Conservation (phyloP, 2,797 vertebrate genomes). For the Poeciliopsis presidionis region DNA sequence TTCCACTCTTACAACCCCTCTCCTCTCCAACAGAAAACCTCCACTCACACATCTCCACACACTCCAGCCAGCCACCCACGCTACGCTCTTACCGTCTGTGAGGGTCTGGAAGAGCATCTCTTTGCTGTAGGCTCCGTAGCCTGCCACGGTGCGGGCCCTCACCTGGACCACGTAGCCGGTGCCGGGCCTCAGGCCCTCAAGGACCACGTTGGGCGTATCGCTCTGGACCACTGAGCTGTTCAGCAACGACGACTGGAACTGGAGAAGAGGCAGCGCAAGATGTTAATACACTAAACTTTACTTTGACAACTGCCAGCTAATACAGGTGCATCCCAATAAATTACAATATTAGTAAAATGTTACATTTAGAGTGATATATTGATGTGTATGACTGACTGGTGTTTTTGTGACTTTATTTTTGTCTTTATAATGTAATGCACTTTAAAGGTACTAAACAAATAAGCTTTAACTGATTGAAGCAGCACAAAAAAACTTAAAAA, state of each 20-base stretch:
- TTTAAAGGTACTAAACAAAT: no score
- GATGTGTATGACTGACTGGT: no score
- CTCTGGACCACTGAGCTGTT: constrained; percentile 91
- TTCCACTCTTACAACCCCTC: constrained; percentile 26
- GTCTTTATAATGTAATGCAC: no score
- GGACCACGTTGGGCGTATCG: constrained; percentile 85
- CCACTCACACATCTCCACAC: constrained; percentile 35
- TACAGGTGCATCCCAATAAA: background rate
- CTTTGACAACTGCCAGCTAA: no score
- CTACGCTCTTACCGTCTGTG: constrained; percentile 87
- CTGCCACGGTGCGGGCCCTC: constrained; percentile 89
- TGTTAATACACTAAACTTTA: constrained; percentile 2
- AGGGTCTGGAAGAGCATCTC: constrained; percentile 97
- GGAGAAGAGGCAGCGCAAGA: constrained; percentile 21
- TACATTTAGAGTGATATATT: background rate
- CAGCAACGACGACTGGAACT: constrained; percentile 86
- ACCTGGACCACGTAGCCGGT: constrained; percentile 93
- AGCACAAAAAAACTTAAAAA: no score
- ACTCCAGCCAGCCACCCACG: constrained; percentile 22
- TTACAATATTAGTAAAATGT: background rate
- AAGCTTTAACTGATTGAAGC: no score
- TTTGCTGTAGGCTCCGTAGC: constrained; percentile 92
- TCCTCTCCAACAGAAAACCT: constrained; percentile 31
- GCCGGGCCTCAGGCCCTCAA: constrained; percentile 89
- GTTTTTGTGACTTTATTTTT: no score